phyloP scores from a whole-genome alignment of 2,113 vertebrate genomes.

The Cottus gobio region DNA sequence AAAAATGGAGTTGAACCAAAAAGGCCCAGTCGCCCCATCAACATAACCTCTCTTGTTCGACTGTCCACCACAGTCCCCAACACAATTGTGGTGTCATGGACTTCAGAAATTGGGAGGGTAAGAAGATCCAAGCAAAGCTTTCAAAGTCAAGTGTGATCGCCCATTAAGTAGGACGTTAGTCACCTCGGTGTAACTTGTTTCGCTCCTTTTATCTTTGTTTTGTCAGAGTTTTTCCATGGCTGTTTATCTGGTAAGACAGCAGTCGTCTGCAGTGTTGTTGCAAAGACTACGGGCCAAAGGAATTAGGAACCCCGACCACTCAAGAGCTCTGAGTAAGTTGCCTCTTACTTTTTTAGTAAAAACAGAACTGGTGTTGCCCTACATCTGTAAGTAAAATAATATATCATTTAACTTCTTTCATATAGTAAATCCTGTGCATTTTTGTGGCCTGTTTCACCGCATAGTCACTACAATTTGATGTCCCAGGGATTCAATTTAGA shows the following conservation, averaged over 20 bases:
- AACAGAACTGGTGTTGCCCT: background rate
- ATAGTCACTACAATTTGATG: background rate
- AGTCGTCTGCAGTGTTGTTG: constrained; percentile 94
- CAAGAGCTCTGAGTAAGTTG: constrained; percentile 94
- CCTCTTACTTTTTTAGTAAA: background rate
- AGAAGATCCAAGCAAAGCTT: constrained; percentile 46
- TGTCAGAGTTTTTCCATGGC: constrained; percentile 97
- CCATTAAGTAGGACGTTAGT: constrained; percentile 1
- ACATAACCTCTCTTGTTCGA: constrained; percentile 97
- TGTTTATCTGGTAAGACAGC: constrained; percentile 97
- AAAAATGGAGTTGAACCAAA: constrained; percentile 99
- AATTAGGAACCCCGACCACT: constrained; percentile 98
- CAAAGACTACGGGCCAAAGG: constrained; percentile 97
- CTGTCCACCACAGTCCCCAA: constrained; percentile 98
- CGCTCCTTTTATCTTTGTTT: constrained; percentile 41
- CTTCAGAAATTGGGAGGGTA: constrained; percentile 97
- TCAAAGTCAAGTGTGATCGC: background rate
- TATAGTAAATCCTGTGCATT: background rate
- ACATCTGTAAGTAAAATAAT: background rate
- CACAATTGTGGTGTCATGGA: constrained; percentile 98
- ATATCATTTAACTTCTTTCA: background rate
- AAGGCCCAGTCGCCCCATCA: constrained; percentile 98
- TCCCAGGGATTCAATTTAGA: background rate
- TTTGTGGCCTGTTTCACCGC: background rate
- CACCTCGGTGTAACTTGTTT: background rate